A percentile compares a stretch with the other conserved stretches of the same genome.
Evolutionary conservation across 2,797 vertebrate genomes (phyloP).

Genomic region (Spizella passerina): DNA sequence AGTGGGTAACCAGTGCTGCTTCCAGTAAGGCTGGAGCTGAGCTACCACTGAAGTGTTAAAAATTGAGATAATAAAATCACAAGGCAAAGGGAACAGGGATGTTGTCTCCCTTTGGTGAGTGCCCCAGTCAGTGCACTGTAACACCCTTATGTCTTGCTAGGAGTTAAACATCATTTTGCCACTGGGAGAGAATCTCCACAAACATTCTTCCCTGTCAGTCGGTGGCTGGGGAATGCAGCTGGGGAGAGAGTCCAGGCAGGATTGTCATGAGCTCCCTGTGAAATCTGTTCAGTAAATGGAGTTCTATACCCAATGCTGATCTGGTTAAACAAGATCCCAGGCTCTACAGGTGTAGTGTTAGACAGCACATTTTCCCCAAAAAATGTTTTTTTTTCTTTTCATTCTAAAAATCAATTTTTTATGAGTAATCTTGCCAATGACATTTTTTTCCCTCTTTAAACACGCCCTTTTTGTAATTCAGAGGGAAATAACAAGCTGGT

Average conservation of each 20-base stretch:
- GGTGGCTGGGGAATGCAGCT: not conserved
- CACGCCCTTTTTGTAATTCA: not conserved
- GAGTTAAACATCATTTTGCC: conserved; percentile 43
- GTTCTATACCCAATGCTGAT: not conserved
- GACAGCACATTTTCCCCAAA: not conserved
- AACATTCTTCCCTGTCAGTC: not conserved
- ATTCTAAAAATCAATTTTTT: not conserved
- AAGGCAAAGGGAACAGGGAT: not conserved
- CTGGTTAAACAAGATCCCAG: not conserved
- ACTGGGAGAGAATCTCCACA: conserved; percentile 3
- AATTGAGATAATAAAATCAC: not conserved
- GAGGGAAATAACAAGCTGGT: not conserved
- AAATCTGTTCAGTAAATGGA: not conserved
- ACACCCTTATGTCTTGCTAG: not conserved
- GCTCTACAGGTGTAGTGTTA: not conserved
- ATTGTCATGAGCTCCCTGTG: not conserved
- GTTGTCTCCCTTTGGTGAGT: not conserved
- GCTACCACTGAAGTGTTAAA: not conserved
- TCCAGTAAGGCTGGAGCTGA: not conserved
- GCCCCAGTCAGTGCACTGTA: not conserved
- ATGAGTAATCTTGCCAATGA: not conserved
- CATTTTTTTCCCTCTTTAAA: not conserved
- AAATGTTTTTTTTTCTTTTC: not conserved
- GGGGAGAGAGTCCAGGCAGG: not conserved
- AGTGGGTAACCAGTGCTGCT: not conserved